These are phyloP conservation scores for Amphipyra tragopoginis DNA, from an alignment of 2,888 invertebrate genomes.

Conservation along the genomic window DNA sequence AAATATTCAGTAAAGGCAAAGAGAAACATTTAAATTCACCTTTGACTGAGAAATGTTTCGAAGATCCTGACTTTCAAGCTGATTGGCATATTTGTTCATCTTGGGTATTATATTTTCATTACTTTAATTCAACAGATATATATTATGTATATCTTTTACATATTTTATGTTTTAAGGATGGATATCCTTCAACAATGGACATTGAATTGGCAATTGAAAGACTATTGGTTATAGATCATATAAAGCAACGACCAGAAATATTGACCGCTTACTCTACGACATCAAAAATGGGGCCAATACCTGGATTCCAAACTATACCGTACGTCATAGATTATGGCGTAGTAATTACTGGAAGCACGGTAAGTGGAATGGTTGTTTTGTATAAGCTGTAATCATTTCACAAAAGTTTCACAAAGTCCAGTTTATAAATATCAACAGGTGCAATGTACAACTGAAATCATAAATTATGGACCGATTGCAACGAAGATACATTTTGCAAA, in stretches of 20 bases:
- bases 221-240: conserved; percentile 81
- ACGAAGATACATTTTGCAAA: conserved; percentile 83
- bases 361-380: conserved; percentile 54
- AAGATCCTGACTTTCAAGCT: conserved; percentile 74
- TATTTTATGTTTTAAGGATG: conserved; percentile 72
- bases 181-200: conserved; percentile 88
- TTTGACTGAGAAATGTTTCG: conserved; percentile 78
- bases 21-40: conserved; percentile 78
- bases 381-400: background rate
- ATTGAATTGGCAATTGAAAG: conserved; percentile 91
- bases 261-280: conserved; percentile 69
- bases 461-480: conserved; percentile 89
- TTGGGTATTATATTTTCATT: conserved; percentile 66
- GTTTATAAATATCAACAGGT: conserved; percentile 63
- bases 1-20: conserved; percentile 70
- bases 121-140: background rate
- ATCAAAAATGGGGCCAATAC: conserved; percentile 80
- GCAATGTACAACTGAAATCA: conserved; percentile 81
- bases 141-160: background rate
- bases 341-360: conserved; percentile 85
- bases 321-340: conserved; percentile 90
- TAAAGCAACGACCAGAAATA: conserved; percentile 79
- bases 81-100: conserved; percentile 82
- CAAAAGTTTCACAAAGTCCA: background rate
- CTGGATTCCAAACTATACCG: conserved; percentile 84